phyloP scores from a whole-genome alignment of 37 sponge, comb jelly and placozoan genomes.

The Ephydatia muelleri region DNA sequence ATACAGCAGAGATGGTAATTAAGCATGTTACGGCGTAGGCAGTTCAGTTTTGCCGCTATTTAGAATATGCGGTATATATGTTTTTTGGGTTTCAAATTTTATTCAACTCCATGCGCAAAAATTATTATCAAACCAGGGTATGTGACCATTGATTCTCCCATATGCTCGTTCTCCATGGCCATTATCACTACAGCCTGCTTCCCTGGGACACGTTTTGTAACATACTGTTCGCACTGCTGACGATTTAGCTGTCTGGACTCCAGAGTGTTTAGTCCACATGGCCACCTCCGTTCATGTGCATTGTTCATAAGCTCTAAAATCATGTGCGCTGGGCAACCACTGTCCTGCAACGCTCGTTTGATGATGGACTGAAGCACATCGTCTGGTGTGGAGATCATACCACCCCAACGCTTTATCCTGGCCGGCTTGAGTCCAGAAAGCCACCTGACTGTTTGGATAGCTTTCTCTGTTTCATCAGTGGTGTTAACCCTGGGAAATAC shows the following conservation, averaged over 20 bases:
- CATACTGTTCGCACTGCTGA: constrained; percentile 88
- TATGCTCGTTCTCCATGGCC: constrained; percentile 95
- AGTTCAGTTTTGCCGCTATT: no score
- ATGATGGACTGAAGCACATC: constrained; percentile 90
- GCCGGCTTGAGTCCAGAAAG: constrained; percentile 66
- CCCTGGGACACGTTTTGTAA: constrained; percentile 89
- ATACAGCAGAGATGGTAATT: no score
- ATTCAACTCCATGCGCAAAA: constrained; percentile 99
- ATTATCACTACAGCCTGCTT: constrained; percentile 97
- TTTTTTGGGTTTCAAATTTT: not conserved
- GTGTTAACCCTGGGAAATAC: constrained; percentile 14
- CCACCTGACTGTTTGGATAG: constrained; percentile 76
- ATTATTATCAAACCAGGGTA: constrained; percentile 94
- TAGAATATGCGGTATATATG: not conserved
- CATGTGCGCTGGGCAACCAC: constrained; percentile 87
- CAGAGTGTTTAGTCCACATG: constrained; percentile 87
- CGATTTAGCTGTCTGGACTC: constrained; percentile 94
- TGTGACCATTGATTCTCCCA: constrained; percentile 88
- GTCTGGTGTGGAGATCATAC: constrained; percentile 97
- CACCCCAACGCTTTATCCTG: constrained; percentile 90
- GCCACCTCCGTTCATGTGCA: constrained; percentile 96
- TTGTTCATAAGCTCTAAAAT: constrained; percentile 87
- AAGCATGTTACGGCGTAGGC: no score
- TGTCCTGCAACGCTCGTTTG: constrained; percentile 78
- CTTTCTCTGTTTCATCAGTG: constrained; percentile 74